A percentile compares a stretch with the other conserved stretches of the same genome.
These are phyloP conservation scores for Trimorus sp. DNA, from an alignment of 2,888 invertebrate genomes.

Conservation along the genomic window DNA sequence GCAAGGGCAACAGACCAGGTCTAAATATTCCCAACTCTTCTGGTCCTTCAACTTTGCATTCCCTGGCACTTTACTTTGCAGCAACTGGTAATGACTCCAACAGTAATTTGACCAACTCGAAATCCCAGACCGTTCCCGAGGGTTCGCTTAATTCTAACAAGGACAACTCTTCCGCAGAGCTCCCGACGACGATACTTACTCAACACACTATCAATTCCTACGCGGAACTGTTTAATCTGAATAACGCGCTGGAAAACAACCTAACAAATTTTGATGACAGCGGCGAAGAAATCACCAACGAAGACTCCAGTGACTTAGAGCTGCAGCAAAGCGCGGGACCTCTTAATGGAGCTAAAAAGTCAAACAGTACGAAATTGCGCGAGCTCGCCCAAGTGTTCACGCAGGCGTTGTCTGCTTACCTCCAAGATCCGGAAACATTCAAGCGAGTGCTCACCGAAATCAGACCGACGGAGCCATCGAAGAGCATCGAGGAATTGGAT, in stretches of 20 bases:
- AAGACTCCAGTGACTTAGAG: slow-evolving; percentile 83
- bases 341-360: slow-evolving; percentile 82
- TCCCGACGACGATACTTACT: slow-evolving; percentile 86
- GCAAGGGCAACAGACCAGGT: slow-evolving; percentile 83
- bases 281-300: slow-evolving; percentile 69
- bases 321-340: slow-evolving; percentile 86
- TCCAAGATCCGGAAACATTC: slow-evolving; percentile 92
- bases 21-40: slow-evolving; percentile 88
- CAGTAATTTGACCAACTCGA: slow-evolving; percentile 69
- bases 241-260: slow-evolving; percentile 76
- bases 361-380: slow-evolving; percentile 85
- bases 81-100: slow-evolving; percentile 83
- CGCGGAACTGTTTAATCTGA: slow-evolving; percentile 81
- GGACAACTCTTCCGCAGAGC: slow-evolving; percentile 78
- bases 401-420: slow-evolving; percentile 90
- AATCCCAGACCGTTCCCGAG: slow-evolving; percentile 50
- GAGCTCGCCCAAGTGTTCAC: slow-evolving; percentile 93
- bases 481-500: slow-evolving; percentile 80
- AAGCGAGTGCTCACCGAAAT: slow-evolving; percentile 89
- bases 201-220: slow-evolving; percentile 87
- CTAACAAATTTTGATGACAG: slow-evolving; percentile 69
- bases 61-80: slow-evolving; percentile 91
- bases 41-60: slow-evolving; percentile 89
- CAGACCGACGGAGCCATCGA: slow-evolving; percentile 88
- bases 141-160: slow-evolving; percentile 48